Conservation (phyloP, 23 tunicate species). For the Ciona savignyi region DNA sequence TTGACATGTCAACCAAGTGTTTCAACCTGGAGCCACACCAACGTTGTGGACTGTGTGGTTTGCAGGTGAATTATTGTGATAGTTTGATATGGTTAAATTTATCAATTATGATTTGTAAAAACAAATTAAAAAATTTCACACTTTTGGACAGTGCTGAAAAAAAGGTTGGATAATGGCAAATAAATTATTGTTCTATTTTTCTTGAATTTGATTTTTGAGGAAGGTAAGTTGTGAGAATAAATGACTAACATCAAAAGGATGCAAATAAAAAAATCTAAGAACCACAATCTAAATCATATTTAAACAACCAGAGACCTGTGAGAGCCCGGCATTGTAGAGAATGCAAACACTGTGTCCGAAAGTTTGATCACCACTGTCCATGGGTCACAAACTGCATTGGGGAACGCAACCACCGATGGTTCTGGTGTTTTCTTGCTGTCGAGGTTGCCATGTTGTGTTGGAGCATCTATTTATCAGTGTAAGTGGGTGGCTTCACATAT, state of each 20-base stretch:
- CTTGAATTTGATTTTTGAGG: too few species aligned
- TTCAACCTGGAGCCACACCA: constrained; percentile 83
- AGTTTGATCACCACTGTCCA: constrained; percentile 92
- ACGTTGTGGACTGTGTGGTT: constrained; percentile 86
- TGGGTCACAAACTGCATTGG: constrained; percentile 94
- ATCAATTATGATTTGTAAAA: too few species aligned
- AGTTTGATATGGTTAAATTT: background rate
- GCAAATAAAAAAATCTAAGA: too few species aligned
- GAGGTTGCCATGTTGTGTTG: constrained; percentile 38
- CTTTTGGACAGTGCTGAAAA: too few species aligned
- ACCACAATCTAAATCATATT: too few species aligned
- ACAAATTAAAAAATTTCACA: too few species aligned
- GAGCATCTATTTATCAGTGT: constrained; percentile 73
- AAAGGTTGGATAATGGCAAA: too few species aligned
- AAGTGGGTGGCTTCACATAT: constrained; percentile 2
- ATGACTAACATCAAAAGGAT: too few species aligned
- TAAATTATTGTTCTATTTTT: too few species aligned
- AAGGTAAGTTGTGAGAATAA: too few species aligned
- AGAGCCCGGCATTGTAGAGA: constrained; percentile 88
- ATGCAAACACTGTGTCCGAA: constrained; percentile 84
- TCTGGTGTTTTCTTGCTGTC: constrained; percentile 38
- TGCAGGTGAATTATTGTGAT: constrained; percentile 56
- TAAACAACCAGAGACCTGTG: constrained; percentile 83
- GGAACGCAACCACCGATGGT: constrained; percentile 81
- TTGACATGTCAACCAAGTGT: constrained; percentile 9